These are phyloP conservation scores for Nettapus auritus DNA, from an alignment of 2,113 vertebrate genomes.

Conservation along the genomic window DNA sequence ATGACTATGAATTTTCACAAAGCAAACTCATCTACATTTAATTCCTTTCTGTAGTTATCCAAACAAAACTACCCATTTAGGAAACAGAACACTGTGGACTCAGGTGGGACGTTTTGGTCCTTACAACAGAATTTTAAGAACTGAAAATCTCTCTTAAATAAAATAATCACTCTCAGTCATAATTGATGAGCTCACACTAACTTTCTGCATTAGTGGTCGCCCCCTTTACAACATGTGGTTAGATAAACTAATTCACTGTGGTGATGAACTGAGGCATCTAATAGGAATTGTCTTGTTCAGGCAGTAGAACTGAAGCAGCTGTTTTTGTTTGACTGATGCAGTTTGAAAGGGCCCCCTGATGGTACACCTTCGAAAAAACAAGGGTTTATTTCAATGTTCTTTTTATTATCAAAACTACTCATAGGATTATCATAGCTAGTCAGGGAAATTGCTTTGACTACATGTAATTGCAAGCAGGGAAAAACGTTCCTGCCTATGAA, in stretches of 20 bases:
- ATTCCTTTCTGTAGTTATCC: neutral
- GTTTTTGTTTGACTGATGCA: conserved; percentile 24
- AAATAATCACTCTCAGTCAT: no score
- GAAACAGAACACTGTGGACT: neutral
- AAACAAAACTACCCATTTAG: conserved; percentile 26
- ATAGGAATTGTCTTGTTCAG: neutral
- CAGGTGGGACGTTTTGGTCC: neutral
- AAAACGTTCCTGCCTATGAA: neutral
- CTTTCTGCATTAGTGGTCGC: neutral
- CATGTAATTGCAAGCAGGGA: neutral
- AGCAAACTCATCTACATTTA: neutral
- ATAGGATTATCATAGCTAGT: neutral
- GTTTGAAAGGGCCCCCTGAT: conserved; percentile 31
- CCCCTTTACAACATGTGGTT: neutral
- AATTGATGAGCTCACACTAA: neutral
- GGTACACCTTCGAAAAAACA: neutral
- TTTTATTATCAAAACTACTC: conserved; percentile 23
- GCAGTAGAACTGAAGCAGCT: conserved; percentile 49
- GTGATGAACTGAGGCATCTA: conserved; percentile 31
- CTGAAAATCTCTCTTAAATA: neutral
- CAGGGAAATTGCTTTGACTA: conserved; percentile 27
- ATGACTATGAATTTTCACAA: conserved; percentile 52
- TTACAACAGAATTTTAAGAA: neutral
- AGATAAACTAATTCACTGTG: conserved; percentile 1
- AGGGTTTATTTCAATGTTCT: neutral